Evolutionary conservation across 2,888 invertebrate species (phyloP), one percentile per base, ranked within the genome.

Genomic region (Rhynchonema sp.): DNA sequence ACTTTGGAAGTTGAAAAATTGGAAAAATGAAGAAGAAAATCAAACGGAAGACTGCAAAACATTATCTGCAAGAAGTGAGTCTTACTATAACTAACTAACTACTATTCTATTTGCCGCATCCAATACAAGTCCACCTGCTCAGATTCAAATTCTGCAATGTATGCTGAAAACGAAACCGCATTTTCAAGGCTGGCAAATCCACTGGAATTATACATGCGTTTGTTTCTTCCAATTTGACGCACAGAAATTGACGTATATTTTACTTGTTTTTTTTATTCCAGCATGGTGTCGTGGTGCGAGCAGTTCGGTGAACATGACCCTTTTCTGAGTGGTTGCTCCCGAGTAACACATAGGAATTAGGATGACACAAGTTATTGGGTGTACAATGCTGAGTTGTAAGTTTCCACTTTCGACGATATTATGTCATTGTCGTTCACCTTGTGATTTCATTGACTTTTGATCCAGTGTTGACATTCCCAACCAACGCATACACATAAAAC

Each of bases 311-410:
- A 94, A 74, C 92, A 89, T 78, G 96, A 96, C 78, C 85, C 90
- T 65, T 83, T 92, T 78, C 81, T 92, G 70, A 82, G 84, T 66
- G 82, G 84, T 68, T 84, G 86, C 64, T 84, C 86, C 75, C 96
- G 96, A 68, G 86, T 89, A 59, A 96, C 96, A 79, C 96, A 96
- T 62, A 96, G 96, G 96, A 83, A 89, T 69, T 84, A 85, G 66
- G 94, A 96, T 71, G 96, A 96, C 76, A 81, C 83, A 63, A 82
- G 85, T 59, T 87, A 85, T 75, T 96, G 94, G 94, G 86, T 86
- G 73, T 81, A 90, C 68, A 91, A 91, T 78, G 85, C 84, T 72
- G 83, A 86, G 66, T 78, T 87, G 86, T 90, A 79, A 83, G 84
- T 78, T 46, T 26, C 25, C 22, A 22, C n/a, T n/a, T n/a, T n/a